phyloP scores from a whole-genome alignment of 2,113 vertebrate genomes.

The Pelecanus crispus region DNA sequence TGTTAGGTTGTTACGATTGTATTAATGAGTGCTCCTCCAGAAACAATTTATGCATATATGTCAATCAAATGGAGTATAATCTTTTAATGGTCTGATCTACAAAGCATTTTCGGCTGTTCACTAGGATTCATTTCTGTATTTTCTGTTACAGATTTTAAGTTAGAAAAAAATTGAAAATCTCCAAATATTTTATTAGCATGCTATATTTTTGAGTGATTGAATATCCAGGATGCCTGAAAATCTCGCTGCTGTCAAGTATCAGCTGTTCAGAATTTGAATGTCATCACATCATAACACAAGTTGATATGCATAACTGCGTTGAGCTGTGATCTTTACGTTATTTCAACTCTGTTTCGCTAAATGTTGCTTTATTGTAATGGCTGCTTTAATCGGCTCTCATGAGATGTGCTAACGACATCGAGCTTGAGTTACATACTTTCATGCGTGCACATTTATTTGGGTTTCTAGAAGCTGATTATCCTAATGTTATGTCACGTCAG shows the following conservation, averaged over 20 bases:
- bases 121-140: neutral
- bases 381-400: neutral
- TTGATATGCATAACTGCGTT: neutral
- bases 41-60: neutral
- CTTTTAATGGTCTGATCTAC: neutral
- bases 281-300: neutral
- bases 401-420: neutral
- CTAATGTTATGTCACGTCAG: neutral
- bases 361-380: neutral
- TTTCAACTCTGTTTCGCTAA: neutral
- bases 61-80: neutral
- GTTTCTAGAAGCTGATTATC: neutral
- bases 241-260: neutral
- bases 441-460: neutral
- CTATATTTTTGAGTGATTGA: neutral
- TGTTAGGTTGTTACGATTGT: neutral
- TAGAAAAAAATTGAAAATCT: neutral
- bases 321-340: fast-evolving
- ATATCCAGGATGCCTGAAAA: neutral
- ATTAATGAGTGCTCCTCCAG: neutral
- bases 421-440: neutral
- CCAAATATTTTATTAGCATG: neutral
- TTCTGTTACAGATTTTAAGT: neutral
- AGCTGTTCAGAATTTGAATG: neutral
- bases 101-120: neutral